Evolutionary conservation across 2,113 vertebrate genomes (phyloP).

Genomic region (Ornithorhynchus anatinus): DNA sequence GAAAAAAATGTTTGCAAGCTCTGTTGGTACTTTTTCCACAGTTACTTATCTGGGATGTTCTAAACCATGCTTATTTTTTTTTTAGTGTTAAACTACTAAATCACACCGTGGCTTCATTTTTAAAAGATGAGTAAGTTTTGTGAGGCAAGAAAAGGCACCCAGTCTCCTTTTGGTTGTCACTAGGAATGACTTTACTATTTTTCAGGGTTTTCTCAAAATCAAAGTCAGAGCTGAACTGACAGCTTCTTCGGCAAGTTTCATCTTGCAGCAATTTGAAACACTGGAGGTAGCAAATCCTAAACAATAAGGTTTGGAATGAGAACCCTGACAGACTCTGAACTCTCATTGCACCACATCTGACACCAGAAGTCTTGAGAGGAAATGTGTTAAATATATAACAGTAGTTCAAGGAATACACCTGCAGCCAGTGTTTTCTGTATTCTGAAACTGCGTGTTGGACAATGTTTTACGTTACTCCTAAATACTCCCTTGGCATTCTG

Average conservation of each 20-base stretch:
- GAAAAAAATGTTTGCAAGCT: conserved; percentile 23
- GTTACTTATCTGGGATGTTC: conserved; percentile 41
- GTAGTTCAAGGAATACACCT: conserved; percentile 24
- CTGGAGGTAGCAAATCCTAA: conserved; percentile 48
- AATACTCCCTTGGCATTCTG: conserved; percentile 33
- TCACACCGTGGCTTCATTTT: conserved; percentile 8
- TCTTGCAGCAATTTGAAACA: conserved; percentile 49
- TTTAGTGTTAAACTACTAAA: conserved; percentile 46
- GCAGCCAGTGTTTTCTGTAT: conserved; percentile 18
- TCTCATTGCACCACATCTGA: conserved; percentile 42
- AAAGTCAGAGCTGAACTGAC: conserved; percentile 52
- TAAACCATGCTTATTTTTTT: conserved; percentile 40
- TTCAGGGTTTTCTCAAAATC: conserved; percentile 51
- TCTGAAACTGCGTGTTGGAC: neutral
- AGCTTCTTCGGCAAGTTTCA: conserved; percentile 56
- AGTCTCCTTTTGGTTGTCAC: conserved; percentile 27
- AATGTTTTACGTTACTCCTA: conserved; percentile 8
- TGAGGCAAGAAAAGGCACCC: conserved; percentile 36
- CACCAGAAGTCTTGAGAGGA: conserved; percentile 25
- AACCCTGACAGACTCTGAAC: conserved; percentile 47
- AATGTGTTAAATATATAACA: conserved; percentile 39
- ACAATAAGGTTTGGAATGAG: conserved; percentile 48
- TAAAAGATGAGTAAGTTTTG: conserved; percentile 5
- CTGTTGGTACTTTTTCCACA: conserved; percentile 34
- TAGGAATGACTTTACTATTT: conserved; percentile 50